Percentiles rank a stretch among this genome's conserved stretches.
Evolutionary conservation across 2,797 vertebrate genomes (phyloP).

Genomic region (Acanthornis magna): DNA sequence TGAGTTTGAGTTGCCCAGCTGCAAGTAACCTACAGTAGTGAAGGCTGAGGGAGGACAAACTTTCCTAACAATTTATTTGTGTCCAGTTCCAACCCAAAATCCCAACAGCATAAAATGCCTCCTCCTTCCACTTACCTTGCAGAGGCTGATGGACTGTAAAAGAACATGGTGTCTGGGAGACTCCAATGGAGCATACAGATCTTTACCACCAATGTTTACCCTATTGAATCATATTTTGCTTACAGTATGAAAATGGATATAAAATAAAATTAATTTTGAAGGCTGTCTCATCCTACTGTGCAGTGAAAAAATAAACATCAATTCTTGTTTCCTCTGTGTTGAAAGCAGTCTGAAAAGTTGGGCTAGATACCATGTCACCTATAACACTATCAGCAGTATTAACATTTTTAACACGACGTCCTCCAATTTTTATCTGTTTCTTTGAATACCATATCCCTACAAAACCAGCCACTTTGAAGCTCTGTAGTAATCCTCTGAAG

Average conservation of each 20-base stretch:
- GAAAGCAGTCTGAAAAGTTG: not conserved
- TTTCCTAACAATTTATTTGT: not conserved
- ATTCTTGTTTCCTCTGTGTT: not conserved
- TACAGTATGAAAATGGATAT: not conserved
- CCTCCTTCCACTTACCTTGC: not conserved
- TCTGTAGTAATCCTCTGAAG: not conserved
- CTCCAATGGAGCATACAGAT: not conserved
- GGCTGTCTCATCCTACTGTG: not conserved
- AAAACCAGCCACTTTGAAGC: constrained; percentile 40
- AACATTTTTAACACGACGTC: not conserved
- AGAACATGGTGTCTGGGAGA: not conserved
- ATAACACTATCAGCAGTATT: not conserved
- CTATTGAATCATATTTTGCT: not conserved
- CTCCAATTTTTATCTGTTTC: not conserved
- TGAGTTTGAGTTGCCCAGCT: not conserved
- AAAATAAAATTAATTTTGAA: not conserved
- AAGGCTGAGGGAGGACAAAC: not conserved
- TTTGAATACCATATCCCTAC: not conserved
- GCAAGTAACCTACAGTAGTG: not conserved
- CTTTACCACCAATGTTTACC: not conserved
- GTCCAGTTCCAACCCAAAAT: not conserved
- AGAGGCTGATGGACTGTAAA: not conserved
- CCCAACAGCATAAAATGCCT: not conserved
- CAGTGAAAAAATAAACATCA: not conserved
- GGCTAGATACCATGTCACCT: not conserved